Percentiles rank a stretch among this genome's conserved stretches.
These are phyloP conservation scores for Eublepharis macularius DNA, from an alignment of 2,113 vertebrate species.

Conservation along the genomic window DNA sequence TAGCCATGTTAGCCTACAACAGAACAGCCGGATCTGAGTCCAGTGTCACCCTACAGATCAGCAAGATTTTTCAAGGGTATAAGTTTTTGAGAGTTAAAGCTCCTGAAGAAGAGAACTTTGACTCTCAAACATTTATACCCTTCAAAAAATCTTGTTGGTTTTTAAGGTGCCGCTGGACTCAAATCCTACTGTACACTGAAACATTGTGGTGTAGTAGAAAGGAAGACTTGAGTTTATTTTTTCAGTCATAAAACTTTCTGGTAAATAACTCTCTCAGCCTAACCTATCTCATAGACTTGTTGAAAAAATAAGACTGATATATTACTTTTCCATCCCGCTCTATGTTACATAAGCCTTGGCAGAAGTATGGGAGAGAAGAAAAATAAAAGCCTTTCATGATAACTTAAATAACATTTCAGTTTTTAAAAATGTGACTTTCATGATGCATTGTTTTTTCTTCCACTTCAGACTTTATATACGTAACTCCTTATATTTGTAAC, in stretches of 20 bases:
- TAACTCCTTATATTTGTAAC: no score
- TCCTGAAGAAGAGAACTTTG: no score
- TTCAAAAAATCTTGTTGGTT: no score
- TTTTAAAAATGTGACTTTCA: background rate
- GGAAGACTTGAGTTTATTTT: background rate
- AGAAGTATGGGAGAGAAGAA: background rate
- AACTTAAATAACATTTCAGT: background rate
- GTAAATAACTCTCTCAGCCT: background rate
- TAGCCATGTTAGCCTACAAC: no score
- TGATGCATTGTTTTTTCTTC: background rate
- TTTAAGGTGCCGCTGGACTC: no score
- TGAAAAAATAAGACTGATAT: background rate
- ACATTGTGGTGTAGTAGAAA: background rate
- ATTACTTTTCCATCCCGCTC: background rate
- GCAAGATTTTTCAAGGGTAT: no score
- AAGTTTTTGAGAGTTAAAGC: no score
- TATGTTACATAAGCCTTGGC: no score
- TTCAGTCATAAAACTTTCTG: background rate
- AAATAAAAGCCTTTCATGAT: background rate
- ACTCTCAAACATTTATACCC: no score
- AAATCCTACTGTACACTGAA: background rate
- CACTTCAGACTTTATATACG: background rate
- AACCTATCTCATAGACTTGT: background rate
- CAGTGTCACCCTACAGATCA: no score
- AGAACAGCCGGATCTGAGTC: no score